Evolutionary conservation across 2,888 invertebrate species (phyloP).

Genomic region (Acanthococcus lagerstroemiae): DNA sequence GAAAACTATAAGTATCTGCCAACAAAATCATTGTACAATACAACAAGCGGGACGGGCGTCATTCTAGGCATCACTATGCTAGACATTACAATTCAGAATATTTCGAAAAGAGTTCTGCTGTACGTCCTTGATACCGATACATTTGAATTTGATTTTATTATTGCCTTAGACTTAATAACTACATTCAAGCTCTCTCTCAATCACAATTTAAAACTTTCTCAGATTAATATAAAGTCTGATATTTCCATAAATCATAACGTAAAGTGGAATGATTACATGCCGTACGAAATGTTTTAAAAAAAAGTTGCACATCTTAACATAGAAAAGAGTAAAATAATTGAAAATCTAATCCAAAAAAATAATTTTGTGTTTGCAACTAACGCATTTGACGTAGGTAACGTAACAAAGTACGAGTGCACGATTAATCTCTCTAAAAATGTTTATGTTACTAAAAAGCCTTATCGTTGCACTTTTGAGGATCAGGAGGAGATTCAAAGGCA

Average conservation of each 20-base stretch:
- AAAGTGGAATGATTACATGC: neutral
- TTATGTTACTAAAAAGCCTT: neutral
- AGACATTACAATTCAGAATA: neutral
- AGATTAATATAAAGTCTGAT: neutral
- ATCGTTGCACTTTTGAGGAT: neutral
- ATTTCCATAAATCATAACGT: neutral
- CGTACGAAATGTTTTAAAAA: neutral
- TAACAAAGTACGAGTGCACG: too few relatives aligned
- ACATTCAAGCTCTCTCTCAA: neutral
- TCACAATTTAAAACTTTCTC: neutral
- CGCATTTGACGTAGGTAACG: neutral
- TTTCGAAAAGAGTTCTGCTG: neutral
- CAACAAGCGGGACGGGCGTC: neutral
- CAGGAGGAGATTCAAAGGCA: neutral
- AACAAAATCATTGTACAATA: neutral
- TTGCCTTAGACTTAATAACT: neutral
- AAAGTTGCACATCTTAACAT: neutral
- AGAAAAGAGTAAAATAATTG: neutral
- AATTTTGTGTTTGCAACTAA: neutral
- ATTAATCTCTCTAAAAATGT: too few relatives aligned
- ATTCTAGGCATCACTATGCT: neutral
- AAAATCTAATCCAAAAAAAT: neutral
- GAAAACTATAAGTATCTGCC: neutral
- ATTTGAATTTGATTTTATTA: neutral
- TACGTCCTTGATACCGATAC: neutral